Conservation (phyloP, 2,888 invertebrate genomes). For the Agriotes lineatus region DNA sequence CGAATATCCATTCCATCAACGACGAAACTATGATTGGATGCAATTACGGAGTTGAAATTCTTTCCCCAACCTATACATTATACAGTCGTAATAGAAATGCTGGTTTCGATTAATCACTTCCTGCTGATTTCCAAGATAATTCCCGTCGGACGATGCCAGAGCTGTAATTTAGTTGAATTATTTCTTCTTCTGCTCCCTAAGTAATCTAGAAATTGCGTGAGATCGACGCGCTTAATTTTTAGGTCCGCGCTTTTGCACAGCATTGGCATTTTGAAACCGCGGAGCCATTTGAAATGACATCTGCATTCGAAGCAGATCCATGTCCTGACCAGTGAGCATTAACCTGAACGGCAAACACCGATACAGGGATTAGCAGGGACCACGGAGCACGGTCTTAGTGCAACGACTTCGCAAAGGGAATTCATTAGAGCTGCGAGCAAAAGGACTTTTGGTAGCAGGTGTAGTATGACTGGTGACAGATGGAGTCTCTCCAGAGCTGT, state of each 20-base stretch:
- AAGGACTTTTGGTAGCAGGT: conserved; percentile 48
- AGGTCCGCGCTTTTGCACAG: too few species aligned
- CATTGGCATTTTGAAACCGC: too few species aligned
- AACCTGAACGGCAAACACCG: background rate
- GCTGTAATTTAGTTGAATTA: conserved; percentile 10
- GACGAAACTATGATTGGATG: too few species aligned
- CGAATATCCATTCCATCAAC: too few species aligned
- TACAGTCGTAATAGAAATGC: too few species aligned
- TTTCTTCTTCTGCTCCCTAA: background rate
- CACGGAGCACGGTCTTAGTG: conserved; percentile 16
- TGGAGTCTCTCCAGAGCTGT: conserved; percentile 50
- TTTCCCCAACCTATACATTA: too few species aligned
- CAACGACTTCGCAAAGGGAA: conserved; percentile 27
- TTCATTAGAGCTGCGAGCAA: conserved; percentile 30
- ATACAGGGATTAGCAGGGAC: too few species aligned
- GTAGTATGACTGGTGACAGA: conserved; percentile 56
- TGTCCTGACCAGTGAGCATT: too few species aligned
- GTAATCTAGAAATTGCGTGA: conserved; percentile 25
- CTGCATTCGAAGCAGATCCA: too few species aligned
- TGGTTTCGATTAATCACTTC: conserved; percentile 12
- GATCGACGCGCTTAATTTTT: conserved; percentile 3
- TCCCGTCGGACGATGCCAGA: conserved; percentile 13
- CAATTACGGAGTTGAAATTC: too few species aligned
- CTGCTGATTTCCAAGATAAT: conserved; percentile 3
- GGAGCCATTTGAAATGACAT: too few species aligned